Evolutionary conservation across 2,797 vertebrate species (phyloP), one percentile per base, ranked within the genome.

Genomic region (Pipistrellus kuhlii): DNA sequence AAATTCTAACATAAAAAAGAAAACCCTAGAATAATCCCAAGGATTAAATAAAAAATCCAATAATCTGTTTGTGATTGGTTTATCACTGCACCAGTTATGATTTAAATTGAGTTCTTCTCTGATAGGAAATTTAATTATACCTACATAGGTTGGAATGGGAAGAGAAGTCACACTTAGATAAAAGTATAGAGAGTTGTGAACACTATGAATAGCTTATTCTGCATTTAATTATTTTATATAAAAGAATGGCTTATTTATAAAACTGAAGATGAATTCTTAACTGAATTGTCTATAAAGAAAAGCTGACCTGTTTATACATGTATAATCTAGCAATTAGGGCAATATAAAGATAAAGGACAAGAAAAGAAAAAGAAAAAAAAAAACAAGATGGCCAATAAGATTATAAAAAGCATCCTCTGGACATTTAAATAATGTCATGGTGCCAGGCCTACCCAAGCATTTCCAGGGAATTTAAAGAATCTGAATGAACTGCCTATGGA

Each of bases 401-500:
- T 13, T 8, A 30, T 44, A 25, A 38, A 51, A 55, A 87, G 4
- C 21, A 38, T 51, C 18, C 35, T 53, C 68, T 84, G 53, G 51
- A 85, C 82, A 62, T 35, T 94, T 55, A 89, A 91, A 91, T 90
- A 88, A 82, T 59, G 94, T 69, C 23, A n/a, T 51, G 64, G 23
- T 93, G 38, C 20, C 53, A 72, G 46, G 4, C 25, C 75, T 62
- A 93, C 59, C 23, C 78, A 86, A 78, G 83, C 93, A 71, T 72
- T 95, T 85, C 66, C 35, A 85, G 53, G n/a, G 44, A 85, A 13
- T 75, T 91, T 78, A 62, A 92, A 85, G 88, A 93, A 87, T 85
- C 44, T 91, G 64, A 88, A 85, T 95, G 83, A 91, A 93, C 81
- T 32, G n/a, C 55, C 73, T 80, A 64, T 82, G 48, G 20, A 90